Conservation (phyloP, 2,888 invertebrate genomes). For the Heliconius aoede region DNA sequence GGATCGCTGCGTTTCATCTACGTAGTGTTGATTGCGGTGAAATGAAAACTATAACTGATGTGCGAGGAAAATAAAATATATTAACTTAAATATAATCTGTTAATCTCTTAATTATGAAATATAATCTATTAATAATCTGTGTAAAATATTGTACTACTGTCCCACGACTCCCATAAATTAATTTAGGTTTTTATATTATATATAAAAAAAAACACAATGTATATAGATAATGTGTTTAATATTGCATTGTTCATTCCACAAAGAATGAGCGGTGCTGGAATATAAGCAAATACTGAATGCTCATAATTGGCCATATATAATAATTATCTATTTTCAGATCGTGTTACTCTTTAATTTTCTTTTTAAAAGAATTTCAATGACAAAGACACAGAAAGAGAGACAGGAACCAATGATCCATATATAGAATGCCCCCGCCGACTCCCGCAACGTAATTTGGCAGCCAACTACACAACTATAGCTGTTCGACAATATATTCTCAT, state of each 20-base stretch:
- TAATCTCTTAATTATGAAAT: too few species aligned
- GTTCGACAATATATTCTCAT: conserved; percentile 58
- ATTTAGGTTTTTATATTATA: not conserved
- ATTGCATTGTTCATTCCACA: not conserved
- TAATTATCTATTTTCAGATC: not conserved
- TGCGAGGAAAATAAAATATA: too few species aligned
- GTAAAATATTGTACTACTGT: too few species aligned
- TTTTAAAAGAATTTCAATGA: conserved; percentile 54
- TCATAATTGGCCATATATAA: not conserved
- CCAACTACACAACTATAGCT: conserved; percentile 68
- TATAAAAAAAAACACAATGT: not conserved
- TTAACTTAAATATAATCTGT: too few species aligned
- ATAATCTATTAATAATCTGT: too few species aligned
- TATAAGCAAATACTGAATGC: too few species aligned
- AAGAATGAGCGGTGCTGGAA: too few species aligned
- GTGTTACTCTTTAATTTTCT: not conserved
- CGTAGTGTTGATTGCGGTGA: too few species aligned
- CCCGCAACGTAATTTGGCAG: conserved; percentile 62
- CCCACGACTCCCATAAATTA: too few species aligned
- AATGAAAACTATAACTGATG: too few species aligned
- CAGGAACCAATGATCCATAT: conserved; percentile 63
- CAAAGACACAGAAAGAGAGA: conserved; percentile 58
- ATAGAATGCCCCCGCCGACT: conserved; percentile 64
- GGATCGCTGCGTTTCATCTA: not conserved
- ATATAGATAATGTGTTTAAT: not conserved